Percentiles rank a stretch among this genome's conserved stretches.
Evolutionary conservation across 2,888 invertebrate genomes (phyloP).

Genomic region (Drosophila atripex): DNA sequence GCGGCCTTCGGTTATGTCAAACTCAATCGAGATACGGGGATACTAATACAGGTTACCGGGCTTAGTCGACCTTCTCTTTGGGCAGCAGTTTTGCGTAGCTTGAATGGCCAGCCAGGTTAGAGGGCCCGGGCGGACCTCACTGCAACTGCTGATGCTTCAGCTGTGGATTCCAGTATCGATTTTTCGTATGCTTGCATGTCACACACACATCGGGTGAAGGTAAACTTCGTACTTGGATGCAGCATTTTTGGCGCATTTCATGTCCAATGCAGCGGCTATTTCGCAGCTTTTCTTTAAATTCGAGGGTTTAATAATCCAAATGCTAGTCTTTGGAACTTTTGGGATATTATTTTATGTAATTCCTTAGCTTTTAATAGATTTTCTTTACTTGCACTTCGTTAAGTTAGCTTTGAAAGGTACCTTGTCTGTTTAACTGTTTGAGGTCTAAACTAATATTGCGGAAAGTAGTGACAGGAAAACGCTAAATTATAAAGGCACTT

Average conservation of each 20-base stretch:
- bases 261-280: background rate
- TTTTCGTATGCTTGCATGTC: slow-evolving; percentile 55
- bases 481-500: slow-evolving; percentile 51
- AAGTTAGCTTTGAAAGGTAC: background rate
- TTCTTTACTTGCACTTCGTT: background rate
- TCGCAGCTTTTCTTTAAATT: background rate
- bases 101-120: slow-evolving; percentile 44
- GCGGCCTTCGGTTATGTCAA: background rate
- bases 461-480: slow-evolving; percentile 30
- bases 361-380: background rate
- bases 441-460: slow-evolving; percentile 22
- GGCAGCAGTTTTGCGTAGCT: slow-evolving; percentile 21
- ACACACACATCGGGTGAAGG: slow-evolving; percentile 30
- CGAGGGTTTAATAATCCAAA: background rate
- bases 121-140: slow-evolving; percentile 22
- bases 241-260: slow-evolving; percentile 47
- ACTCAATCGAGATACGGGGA: slow-evolving; percentile 1
- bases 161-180: slow-evolving; percentile 64
- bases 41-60: slow-evolving; percentile 9
- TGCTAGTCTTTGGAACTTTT: slow-evolving; percentile 2
- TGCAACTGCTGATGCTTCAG: slow-evolving; percentile 36
- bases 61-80: slow-evolving; percentile 1
- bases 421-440: background rate
- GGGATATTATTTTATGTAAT: slow-evolving; percentile 3
- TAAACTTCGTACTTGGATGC: slow-evolving; percentile 17